Base-by-base conservation (phyloP, 2,888 invertebrate genomes). In the Andrena flavipes region DNA sequence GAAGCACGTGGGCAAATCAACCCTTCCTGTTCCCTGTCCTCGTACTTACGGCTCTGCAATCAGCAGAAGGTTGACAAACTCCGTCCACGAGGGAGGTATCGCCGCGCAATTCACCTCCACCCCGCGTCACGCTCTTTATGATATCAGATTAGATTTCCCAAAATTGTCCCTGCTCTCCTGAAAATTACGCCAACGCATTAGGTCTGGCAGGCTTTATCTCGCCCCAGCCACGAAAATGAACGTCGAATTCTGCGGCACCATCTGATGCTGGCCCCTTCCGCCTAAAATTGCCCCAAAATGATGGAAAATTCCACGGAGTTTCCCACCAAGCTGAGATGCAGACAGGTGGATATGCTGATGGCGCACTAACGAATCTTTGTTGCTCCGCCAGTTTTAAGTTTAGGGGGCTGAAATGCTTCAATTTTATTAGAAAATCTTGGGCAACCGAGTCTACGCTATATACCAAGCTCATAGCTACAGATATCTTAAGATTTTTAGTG, bases 11-110 rank as follows among this genome's bases (percentile, higher is more conserved):
- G 54, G 42, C 26, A 51, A 65, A 68, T 49, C 42, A 42, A 33
- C 73, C 75, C 71, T 42, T 26, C n/a, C 59, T 49, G 26, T 56
- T 56, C 56, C 56, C 79, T 69, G 76, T 87, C 79, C 70, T 84
- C 76, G 88, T 88, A 88, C 88, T 88, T 85, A 82, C 88, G 81
- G 88, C 77, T 87, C 80, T 59, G 86, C 86, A 88, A 88, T 88
- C 84, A 88, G 77, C 80, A 82, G 82, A 81, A 88, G 87, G 74
- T 88, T 88, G 88, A 88, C 85, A 84, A 88, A 86, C 86, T 73
- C 65, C 74, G 79, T 87, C 78, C 84, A 75, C 77, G 73, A 49
- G 26, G 72, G 76, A 71, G 76, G 71, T 85, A 87, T 85, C 85
- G 85, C 85, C 82, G 84, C 84, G 73, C 87, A 77, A 88, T 88